These are phyloP conservation scores for Porites lutea DNA, from an alignment of 64 coral and sea anemone species.

Conservation along the genomic window DNA sequence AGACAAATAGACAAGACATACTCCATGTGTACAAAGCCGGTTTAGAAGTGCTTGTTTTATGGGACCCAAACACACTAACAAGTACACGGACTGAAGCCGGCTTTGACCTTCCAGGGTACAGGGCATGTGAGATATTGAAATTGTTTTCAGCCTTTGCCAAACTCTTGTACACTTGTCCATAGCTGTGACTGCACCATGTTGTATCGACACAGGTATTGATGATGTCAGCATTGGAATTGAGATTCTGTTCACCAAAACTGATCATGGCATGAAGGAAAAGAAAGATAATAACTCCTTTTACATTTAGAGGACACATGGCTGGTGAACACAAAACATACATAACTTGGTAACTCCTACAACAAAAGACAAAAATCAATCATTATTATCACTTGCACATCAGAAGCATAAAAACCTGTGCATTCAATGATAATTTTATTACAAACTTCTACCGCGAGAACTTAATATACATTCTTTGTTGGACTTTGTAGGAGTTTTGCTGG, in stretches of 20 bases:
- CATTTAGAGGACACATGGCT: not conserved
- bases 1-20: constrained; percentile 22
- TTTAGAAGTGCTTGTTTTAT: not conserved
- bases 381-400: not conserved
- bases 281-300: not conserved
- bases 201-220: not conserved
- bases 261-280: not conserved
- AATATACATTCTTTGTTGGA: too few relatives aligned
- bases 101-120: constrained; percentile 4
- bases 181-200: constrained; percentile 11
- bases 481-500: too few relatives aligned
- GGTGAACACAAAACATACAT: not conserved
- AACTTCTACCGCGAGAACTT: too few relatives aligned
- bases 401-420: not conserved
- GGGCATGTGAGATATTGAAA: constrained; percentile 15
- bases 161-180: constrained; percentile 23
- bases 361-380: not conserved
- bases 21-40: constrained; percentile 19
- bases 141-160: constrained; percentile 34
- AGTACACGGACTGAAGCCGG: constrained; percentile 3
- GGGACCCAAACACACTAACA: constrained; percentile 4
- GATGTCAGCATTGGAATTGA: not conserved
- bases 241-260: not conserved
- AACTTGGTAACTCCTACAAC: not conserved
- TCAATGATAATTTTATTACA: too few relatives aligned